These are phyloP conservation scores for Rosalia funebris DNA, from an alignment of 2,888 invertebrate species.

Conservation along the genomic window DNA sequence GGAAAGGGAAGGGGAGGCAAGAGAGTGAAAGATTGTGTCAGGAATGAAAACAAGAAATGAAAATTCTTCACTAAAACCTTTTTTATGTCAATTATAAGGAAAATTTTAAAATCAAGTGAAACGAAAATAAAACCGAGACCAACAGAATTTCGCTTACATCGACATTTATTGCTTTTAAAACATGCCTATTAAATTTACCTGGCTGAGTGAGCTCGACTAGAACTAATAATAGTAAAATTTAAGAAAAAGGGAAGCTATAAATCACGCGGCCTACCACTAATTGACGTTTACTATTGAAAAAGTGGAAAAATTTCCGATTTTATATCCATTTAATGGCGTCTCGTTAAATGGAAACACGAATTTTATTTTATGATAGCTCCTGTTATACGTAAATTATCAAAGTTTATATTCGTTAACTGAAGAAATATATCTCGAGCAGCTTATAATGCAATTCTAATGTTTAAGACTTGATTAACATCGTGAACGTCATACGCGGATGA, in stretches of 20 bases:
- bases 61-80: too few relatives aligned
- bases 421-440: too few relatives aligned
- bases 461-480: too few relatives aligned
- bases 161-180: constrained; percentile 14
- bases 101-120: constrained; percentile 9
- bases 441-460: too few relatives aligned
- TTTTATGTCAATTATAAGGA: too few relatives aligned
- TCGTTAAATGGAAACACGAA: constrained; percentile 11
- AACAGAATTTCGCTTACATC: background rate
- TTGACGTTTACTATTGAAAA: constrained; percentile 21
- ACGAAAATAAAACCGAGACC: background rate
- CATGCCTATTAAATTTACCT: constrained; percentile 10
- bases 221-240: constrained; percentile 14
- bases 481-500: too few relatives aligned
- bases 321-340: constrained; percentile 6
- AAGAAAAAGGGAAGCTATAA: constrained; percentile 9
- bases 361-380: constrained; percentile 14
- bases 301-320: constrained; percentile 10
- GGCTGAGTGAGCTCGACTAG: background rate
- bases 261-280: constrained; percentile 13
- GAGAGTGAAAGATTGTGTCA: too few relatives aligned
- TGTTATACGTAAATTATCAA: constrained; percentile 14
- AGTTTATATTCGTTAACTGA: constrained; percentile 5
- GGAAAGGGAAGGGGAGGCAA: too few relatives aligned
- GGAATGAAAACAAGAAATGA: too few relatives aligned